A percentile compares a stretch with the other conserved stretches of the same genome.
Evolutionary conservation across 2,113 vertebrate species (phyloP).

Genomic region (Micromys minutus): DNA sequence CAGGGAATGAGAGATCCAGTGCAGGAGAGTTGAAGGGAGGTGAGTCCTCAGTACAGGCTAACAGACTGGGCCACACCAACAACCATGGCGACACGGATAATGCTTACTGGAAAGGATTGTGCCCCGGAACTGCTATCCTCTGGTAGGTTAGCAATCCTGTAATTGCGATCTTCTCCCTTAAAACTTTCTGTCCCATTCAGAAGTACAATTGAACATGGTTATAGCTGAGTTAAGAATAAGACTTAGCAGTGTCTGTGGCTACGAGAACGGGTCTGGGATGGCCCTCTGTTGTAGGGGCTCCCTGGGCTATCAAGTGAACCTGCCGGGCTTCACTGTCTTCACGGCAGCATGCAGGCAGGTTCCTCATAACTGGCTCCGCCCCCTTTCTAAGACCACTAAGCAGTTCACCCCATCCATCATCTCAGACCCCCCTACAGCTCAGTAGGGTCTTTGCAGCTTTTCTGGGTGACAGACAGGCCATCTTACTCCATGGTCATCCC

Average conservation of each 20-base stretch:
- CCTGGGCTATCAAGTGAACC: neutral
- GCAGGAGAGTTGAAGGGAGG: neutral
- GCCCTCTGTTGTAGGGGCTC: neutral
- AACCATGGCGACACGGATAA: neutral
- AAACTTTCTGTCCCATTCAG: conserved; percentile 42
- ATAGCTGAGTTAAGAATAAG: conserved; percentile 34
- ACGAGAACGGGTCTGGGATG: neutral
- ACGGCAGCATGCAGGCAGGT: accelerated
- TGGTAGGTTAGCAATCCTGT: conserved; percentile 21
- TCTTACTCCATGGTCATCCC: neutral
- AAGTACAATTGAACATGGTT: conserved; percentile 54
- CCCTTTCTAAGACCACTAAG: neutral
- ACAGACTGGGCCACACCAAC: neutral
- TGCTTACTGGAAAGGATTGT: neutral
- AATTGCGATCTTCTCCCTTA: conserved; percentile 56
- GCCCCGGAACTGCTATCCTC: conserved; percentile 30
- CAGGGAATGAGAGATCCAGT: neutral
- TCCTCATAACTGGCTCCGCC: neutral
- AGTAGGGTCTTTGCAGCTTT: neutral
- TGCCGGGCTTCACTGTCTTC: neutral
- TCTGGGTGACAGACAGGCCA: neutral
- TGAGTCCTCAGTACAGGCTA: accelerated
- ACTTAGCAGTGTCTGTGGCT: neutral
- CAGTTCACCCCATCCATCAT: accelerated
- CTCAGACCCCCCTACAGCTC: neutral